Conservation (phyloP, 2,113 vertebrate species). For the Forbesichthys agassizii region DNA sequence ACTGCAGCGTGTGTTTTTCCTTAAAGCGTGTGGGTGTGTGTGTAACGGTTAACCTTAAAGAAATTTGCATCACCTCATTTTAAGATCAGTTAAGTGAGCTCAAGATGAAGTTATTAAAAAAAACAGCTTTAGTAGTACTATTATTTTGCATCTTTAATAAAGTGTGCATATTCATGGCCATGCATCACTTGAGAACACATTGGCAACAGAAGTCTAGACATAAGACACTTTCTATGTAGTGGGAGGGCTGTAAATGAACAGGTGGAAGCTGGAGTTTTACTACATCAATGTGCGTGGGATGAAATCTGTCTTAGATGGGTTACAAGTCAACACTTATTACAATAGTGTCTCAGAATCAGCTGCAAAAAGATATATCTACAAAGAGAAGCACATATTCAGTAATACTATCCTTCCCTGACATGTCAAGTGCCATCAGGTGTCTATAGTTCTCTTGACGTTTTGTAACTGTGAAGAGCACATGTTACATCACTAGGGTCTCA, state of each 20-base stretch:
- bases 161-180: not conserved
- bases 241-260: not conserved
- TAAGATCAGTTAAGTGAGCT: no score
- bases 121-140: no score
- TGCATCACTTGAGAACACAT: not conserved
- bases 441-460: constrained; percentile 21
- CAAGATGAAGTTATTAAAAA: no score
- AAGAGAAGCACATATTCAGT: no score
- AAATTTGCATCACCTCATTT: no score
- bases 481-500: constrained; percentile 35
- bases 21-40: no score
- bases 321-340: constrained; percentile 4
- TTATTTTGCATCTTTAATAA: no score
- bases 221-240: not conserved
- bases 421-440: not conserved
- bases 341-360: not conserved
- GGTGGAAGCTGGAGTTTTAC: no score
- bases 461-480: constrained; percentile 32
- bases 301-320: not conserved
- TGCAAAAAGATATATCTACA: not conserved
- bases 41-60: no score
- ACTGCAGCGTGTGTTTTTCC: not conserved
- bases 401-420: no score
- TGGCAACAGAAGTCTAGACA: not conserved
- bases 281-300: constrained; percentile 3